These are phyloP conservation scores for Penelope pileata DNA, from an alignment of 2,113 vertebrate species.

Conservation along the genomic window DNA sequence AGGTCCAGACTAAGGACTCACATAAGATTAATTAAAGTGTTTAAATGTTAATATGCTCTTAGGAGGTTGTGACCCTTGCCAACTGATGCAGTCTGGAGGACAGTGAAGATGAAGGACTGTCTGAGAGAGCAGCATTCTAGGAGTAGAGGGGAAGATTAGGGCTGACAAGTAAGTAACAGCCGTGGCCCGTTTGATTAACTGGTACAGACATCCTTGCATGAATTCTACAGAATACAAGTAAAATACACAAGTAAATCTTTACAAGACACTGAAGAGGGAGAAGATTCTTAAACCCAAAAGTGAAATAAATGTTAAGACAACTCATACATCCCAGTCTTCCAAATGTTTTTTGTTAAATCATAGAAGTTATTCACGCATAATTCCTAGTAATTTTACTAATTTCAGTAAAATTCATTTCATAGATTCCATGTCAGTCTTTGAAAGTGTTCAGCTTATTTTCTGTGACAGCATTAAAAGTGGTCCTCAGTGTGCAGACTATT, in stretches of 20 bases:
- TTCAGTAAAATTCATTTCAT: background rate
- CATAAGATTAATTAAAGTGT: background rate
- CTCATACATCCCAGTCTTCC: background rate
- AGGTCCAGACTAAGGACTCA: background rate
- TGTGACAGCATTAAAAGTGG: background rate
- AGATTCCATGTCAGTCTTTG: background rate
- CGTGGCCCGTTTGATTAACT: background rate
- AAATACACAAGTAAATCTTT: background rate
- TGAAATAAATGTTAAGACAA: background rate
- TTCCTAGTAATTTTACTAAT: background rate
- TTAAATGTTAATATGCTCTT: background rate
- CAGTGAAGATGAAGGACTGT: background rate
- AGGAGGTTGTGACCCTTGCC: background rate
- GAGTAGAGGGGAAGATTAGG: background rate
- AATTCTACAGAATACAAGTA: background rate
- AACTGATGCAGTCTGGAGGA: background rate
- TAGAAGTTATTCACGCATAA: background rate
- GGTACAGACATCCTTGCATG: accelerated
- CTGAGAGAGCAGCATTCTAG: background rate
- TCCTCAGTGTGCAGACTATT: background rate
- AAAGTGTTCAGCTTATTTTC: background rate
- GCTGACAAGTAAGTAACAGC: background rate
- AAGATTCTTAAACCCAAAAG: background rate
- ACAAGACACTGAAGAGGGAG: background rate
- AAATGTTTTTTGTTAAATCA: background rate